Conservation (phyloP, 2,888 invertebrate genomes). For the Polydrusus tereticollis region DNA sequence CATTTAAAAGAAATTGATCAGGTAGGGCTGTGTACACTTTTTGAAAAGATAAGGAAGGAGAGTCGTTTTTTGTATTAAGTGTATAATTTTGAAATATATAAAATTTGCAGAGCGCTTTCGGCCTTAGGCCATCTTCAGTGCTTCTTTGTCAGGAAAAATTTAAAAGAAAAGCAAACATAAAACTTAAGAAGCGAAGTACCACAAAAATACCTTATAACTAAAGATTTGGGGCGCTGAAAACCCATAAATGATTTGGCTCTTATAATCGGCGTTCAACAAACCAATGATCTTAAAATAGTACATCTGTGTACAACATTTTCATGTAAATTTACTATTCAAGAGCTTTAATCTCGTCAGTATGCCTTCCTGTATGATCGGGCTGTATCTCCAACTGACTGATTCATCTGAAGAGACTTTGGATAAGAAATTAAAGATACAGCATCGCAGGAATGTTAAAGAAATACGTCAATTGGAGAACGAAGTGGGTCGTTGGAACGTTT, state of each 20-base stretch:
- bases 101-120: too few relatives aligned
- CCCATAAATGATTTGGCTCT: slow-evolving; percentile 96
- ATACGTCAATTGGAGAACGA: slow-evolving; percentile 92
- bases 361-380: slow-evolving; percentile 95
- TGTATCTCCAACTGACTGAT: slow-evolving; percentile 86
- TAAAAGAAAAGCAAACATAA: too few relatives aligned
- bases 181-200: slow-evolving; percentile 73
- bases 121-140: too few relatives aligned
- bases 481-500: slow-evolving; percentile 75
- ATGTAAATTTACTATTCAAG: slow-evolving; percentile 92
- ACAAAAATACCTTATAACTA: slow-evolving; percentile 80
- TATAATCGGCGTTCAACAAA: slow-evolving; percentile 87
- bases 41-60: too few relatives aligned
- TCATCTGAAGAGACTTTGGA: slow-evolving; percentile 86
- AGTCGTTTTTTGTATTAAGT: too few relatives aligned
- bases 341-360: slow-evolving; percentile 97
- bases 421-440: slow-evolving; percentile 81
- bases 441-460: slow-evolving; percentile 72
- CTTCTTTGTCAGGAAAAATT: too few relatives aligned
- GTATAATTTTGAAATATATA: too few relatives aligned
- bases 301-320: slow-evolving; percentile 96
- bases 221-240: slow-evolving; percentile 95
- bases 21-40: too few relatives aligned
- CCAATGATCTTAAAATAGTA: slow-evolving; percentile 84
- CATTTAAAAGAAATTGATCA: too few relatives aligned